These are phyloP conservation scores for Hemaris fuciformis DNA, from an alignment of 2,888 invertebrate species.

Conservation along the genomic window DNA sequence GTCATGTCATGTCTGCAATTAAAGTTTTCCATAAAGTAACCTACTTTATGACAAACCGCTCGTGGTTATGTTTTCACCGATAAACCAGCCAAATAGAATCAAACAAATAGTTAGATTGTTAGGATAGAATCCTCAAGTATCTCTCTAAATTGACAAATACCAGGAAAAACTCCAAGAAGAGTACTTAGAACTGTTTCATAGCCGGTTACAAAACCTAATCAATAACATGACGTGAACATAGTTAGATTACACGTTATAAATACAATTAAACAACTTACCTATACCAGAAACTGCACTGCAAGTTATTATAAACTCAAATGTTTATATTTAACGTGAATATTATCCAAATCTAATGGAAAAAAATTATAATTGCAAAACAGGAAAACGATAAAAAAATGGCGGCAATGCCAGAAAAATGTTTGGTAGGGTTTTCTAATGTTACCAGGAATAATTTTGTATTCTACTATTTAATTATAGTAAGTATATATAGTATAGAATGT, in stretches of 20 bases:
- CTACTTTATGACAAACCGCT: not conserved
- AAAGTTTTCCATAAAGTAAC: not conserved
- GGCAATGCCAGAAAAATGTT: conserved; percentile 49
- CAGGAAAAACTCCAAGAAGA: not conserved
- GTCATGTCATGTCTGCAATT: not conserved
- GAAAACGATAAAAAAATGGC: conserved; percentile 63
- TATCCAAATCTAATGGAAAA: conserved; percentile 19
- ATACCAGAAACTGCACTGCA: not conserved
- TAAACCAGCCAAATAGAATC: not conserved
- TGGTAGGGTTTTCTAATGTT: conserved; percentile 23
- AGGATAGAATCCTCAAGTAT: no score
- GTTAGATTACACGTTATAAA: not conserved
- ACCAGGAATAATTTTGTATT: not conserved
- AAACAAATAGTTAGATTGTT: not conserved
- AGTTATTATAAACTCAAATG: not conserved
- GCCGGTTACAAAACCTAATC: conserved; percentile 42
- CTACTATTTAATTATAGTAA: not conserved
- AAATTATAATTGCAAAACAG: conserved; percentile 30
- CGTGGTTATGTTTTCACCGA: not conserved
- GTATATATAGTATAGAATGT: not conserved
- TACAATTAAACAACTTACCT: conserved; percentile 4
- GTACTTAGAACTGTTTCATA: conserved; percentile 16
- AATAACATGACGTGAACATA: conserved; percentile 44
- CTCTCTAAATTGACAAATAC: not conserved
- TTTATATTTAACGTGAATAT: conserved; percentile 13